Percentiles rank a stretch among this genome's conserved stretches.
phyloP scores from a whole-genome alignment of 1,140 invertebrate species.

The Drosophila sturtevanti region DNA sequence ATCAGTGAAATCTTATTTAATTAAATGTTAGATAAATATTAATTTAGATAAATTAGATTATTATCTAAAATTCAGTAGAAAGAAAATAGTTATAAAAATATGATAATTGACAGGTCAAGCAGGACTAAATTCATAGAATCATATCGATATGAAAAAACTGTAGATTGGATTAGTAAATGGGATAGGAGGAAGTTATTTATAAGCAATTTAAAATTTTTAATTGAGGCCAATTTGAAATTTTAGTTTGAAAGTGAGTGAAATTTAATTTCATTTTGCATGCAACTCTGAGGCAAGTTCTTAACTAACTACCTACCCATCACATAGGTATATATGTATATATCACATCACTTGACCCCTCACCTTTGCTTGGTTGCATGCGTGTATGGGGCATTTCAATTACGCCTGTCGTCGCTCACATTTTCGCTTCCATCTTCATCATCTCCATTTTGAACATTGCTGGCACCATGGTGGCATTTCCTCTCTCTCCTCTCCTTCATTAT shows the following conservation, averaged over 20 bases:
- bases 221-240: not conserved
- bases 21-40: no score
- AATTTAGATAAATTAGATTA: no score
- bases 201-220: not conserved
- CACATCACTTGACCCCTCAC: not conserved
- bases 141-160: no score
- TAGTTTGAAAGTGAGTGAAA: not conserved
- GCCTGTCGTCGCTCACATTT: slow-evolving; percentile 3
- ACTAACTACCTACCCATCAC: not conserved
- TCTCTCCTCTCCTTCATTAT: not conserved
- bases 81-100: no score
- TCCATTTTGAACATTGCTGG: not conserved
- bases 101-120: no score
- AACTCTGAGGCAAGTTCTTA: not conserved
- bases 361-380: not conserved
- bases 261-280: slow-evolving; percentile 1
- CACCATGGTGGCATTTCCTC: not conserved
- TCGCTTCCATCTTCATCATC: slow-evolving; percentile 9
- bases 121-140: no score
- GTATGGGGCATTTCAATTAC: slow-evolving; percentile 36
- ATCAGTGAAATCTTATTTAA: no score
- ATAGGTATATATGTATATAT: no score
- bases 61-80: no score
- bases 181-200: not conserved
- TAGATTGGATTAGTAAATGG: no score